Base-by-base conservation (phyloP, 2,797 vertebrate genomes). In the Salarias fasciatus region DNA sequence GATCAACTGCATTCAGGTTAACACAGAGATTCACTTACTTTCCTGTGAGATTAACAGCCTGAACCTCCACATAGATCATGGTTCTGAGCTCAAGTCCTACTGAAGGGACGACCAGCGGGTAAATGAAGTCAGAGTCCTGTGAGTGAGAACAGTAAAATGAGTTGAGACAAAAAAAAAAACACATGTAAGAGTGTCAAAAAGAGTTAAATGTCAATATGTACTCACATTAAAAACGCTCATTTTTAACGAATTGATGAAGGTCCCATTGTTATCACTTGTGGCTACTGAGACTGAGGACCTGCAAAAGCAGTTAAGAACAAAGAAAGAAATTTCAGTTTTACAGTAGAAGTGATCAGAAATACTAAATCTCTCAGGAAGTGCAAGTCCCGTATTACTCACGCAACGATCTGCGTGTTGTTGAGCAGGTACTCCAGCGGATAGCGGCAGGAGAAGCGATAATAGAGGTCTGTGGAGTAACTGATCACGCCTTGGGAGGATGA, bases 271-370 rank as follows among this genome's bases (percentile, higher is more conserved):
- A 24, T 86, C 85, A 2, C 72, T 93, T 14, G 87, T 91, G 1
- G 92, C 92, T 56, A 94, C 91, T 0, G 93, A 92, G 8, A 94
- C 90, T 30, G 93, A 94, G 10, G 93, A 94, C 46, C 93, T 94
- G 53, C 9, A 35, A 35, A 35, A 35, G 33, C 35, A 1, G 33
- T 6, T 0, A 53, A 33, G 29, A 48, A 13, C 42, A 11, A n/a
- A 4, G 14, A 24, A 7, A 6, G 11, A 11, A 9, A 53, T 12
- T 14, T 42, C 8, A 53, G 0, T 28, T 40, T 63, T 11, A 1
- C 8, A 31, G 2, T 49, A 45, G 38, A 10, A 41, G 49, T 53
- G 7, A 8, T 3, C 1, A 51, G 14, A 3, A 15, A 28, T 63
- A 46, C 11, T 5, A 5, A 5, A 30, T 18, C 44, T 40, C 13